Evolutionary conservation across 1,140 invertebrate genomes (phyloP).

Genomic region (Lerema accius): DNA sequence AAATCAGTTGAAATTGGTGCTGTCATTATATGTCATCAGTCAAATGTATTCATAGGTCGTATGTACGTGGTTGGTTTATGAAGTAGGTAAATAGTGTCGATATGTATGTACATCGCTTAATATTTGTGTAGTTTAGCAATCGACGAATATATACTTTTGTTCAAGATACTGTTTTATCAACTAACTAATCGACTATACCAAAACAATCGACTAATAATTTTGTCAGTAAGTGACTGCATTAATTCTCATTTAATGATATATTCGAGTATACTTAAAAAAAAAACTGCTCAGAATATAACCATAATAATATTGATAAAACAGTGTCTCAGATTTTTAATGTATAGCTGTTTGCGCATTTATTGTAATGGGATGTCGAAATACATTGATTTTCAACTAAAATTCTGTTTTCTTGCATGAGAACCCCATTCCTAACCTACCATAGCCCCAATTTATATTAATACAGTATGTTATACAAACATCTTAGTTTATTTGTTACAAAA

Average conservation of each 20-base stretch:
- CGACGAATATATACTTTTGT: constrained; percentile 31
- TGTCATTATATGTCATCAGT: constrained; percentile 17
- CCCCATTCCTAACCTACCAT: constrained; percentile 53
- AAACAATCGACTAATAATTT: too few relatives aligned
- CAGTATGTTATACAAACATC: too few relatives aligned
- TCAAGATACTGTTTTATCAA: constrained; percentile 43
- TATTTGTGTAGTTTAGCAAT: constrained; percentile 29
- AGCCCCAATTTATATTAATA: constrained; percentile 43
- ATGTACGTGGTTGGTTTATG: constrained; percentile 12
- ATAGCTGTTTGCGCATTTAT: constrained; percentile 64
- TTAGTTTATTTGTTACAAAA: too few relatives aligned
- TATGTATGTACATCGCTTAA: constrained; percentile 29
- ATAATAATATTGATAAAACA: constrained; percentile 48
- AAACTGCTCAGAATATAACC: too few relatives aligned
- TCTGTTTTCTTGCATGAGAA: constrained; percentile 77
- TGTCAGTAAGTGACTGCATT: background rate
- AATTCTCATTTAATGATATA: too few relatives aligned
- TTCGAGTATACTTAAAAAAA: too few relatives aligned
- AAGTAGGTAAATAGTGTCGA: constrained; percentile 4
- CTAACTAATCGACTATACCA: background rate
- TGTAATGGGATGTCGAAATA: constrained; percentile 76
- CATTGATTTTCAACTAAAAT: constrained; percentile 66
- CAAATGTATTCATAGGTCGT: constrained; percentile 14
- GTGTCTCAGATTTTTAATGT: constrained; percentile 51
- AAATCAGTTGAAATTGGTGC: constrained; percentile 16